phyloP scores from a whole-genome alignment of 2,888 invertebrate species.

The Hypsopygia costalis region DNA sequence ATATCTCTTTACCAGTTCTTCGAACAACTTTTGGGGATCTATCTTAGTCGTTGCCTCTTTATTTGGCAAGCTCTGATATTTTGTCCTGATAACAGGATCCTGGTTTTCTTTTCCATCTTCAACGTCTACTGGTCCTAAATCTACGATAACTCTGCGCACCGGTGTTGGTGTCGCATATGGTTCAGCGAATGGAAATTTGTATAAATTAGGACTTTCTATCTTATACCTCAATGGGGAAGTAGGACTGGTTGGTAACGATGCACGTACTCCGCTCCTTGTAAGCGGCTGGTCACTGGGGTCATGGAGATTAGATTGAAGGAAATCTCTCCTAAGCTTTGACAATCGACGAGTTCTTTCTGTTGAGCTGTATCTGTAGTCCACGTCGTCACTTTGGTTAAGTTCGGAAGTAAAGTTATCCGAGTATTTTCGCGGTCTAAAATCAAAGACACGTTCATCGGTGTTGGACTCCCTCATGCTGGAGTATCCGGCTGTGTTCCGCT shows the following conservation, averaged over 20 bases:
- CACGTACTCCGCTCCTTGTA: constrained; percentile 54
- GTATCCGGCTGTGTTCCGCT: constrained; percentile 62
- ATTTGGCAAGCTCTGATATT: constrained; percentile 51
- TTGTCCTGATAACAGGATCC: constrained; percentile 41
- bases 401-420: constrained; percentile 73
- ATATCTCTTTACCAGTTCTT: constrained; percentile 67
- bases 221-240: constrained; percentile 56
- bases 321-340: constrained; percentile 65
- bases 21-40: constrained; percentile 68
- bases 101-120: constrained; percentile 58
- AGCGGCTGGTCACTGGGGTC: constrained; percentile 62
- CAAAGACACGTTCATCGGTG: constrained; percentile 54
- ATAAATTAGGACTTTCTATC: constrained; percentile 69
- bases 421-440: constrained; percentile 68
- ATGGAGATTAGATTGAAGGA: constrained; percentile 67
- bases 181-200: constrained; percentile 75
- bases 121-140: constrained; percentile 47
- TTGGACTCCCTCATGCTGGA: constrained; percentile 72
- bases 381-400: constrained; percentile 65
- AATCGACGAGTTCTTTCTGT: constrained; percentile 65
- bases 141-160: constrained; percentile 53
- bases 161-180: constrained; percentile 71
- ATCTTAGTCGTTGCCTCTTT: constrained; percentile 46
- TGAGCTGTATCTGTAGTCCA: constrained; percentile 66
- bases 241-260: constrained; percentile 60